Evolutionary conservation across 2,888 invertebrate genomes (phyloP).

Genomic region (Physocephala rufipes): DNA sequence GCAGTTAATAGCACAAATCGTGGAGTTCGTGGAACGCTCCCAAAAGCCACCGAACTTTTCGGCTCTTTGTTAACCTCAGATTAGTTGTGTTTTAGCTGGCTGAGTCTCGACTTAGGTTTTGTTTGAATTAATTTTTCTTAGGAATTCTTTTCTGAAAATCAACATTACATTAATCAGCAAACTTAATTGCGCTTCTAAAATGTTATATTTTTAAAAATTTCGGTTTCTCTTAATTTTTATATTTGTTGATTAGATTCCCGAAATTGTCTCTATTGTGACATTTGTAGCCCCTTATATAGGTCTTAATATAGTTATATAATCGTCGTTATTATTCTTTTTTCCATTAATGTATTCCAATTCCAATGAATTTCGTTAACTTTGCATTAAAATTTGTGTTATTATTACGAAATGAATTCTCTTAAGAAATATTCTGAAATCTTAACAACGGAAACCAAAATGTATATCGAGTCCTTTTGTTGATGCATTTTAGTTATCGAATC

Average conservation of each 20-base stretch:
- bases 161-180: too few species aligned
- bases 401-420: neutral
- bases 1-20: slow-evolving; percentile 51
- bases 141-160: neutral
- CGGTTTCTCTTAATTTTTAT: neutral
- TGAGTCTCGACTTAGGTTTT: slow-evolving; percentile 37
- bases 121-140: slow-evolving; percentile 41
- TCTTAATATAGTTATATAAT: neutral
- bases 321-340: slow-evolving; percentile 2
- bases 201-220: too few species aligned
- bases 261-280: neutral
- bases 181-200: too few species aligned
- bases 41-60: slow-evolving; percentile 58
- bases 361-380: neutral
- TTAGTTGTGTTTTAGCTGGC: slow-evolving; percentile 34
- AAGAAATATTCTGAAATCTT: neutral
- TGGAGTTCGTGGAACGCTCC: slow-evolving; percentile 67
- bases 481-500: neutral
- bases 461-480: too few species aligned
- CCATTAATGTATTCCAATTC: slow-evolving; percentile 47
- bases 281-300: neutral
- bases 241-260: too few species aligned
- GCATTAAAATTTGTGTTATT: slow-evolving; percentile 13
- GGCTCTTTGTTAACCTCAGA: neutral
- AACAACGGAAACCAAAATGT: too few species aligned